Percentiles rank a stretch among this genome's conserved stretches.
Evolutionary conservation across 2,113 vertebrate genomes (phyloP).

Genomic region (Amblyopsis rosae): DNA sequence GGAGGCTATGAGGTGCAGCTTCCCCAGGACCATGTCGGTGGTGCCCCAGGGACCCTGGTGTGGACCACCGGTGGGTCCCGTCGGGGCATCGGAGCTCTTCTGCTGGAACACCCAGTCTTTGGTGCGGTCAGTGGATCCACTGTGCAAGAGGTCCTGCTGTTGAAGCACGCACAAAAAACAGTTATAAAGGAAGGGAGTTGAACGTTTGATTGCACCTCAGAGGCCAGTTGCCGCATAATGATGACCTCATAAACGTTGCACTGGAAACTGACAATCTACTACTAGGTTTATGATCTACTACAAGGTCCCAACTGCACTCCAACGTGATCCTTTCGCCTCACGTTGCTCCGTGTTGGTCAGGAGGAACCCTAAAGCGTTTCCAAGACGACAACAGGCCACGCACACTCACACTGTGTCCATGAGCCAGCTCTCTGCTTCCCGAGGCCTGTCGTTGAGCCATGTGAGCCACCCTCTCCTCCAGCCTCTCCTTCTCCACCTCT

Average conservation of each 20-base stretch:
- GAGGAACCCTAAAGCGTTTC: too few species aligned
- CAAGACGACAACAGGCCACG: not conserved
- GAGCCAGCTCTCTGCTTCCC: slow-evolving; percentile 38
- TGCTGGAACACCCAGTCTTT: slow-evolving; percentile 87
- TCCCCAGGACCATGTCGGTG: slow-evolving; percentile 76
- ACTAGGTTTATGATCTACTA: too few species aligned
- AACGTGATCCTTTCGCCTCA: too few species aligned
- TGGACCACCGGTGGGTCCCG: slow-evolving; percentile 29
- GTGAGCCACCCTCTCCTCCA: slow-evolving; percentile 78
- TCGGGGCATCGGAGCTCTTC: slow-evolving; percentile 70
- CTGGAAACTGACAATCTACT: too few species aligned
- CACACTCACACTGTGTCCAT: slow-evolving; percentile 47
- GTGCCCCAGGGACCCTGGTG: slow-evolving; percentile 71
- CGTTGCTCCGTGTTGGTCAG: too few species aligned
- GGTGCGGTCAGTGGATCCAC: slow-evolving; percentile 72
- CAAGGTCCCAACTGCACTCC: too few species aligned
- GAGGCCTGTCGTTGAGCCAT: slow-evolving; percentile 66
- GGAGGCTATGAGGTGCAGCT: slow-evolving; percentile 79
- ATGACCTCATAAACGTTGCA: too few species aligned
- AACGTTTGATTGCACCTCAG: too few species aligned
- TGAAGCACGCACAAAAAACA: not conserved
- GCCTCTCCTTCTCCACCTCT: slow-evolving; percentile 79
- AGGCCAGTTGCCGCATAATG: too few species aligned
- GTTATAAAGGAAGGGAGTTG: not conserved
- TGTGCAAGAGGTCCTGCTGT: slow-evolving; percentile 18